Conservation (phyloP, 2,113 vertebrate genomes). For the Ceratotherium simum region DNA sequence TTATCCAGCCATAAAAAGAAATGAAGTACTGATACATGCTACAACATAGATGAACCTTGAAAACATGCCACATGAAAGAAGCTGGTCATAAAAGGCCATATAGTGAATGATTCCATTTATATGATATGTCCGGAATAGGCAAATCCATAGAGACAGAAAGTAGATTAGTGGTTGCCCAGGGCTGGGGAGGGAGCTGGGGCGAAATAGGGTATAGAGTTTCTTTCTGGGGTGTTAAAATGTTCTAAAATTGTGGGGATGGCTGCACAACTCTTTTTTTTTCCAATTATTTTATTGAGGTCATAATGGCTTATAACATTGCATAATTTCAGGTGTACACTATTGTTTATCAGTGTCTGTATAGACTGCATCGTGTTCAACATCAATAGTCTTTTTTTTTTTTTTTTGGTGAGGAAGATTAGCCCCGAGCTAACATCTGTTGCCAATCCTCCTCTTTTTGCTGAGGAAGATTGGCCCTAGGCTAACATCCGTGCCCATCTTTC, state of each 20-base stretch:
- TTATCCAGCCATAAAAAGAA: background rate
- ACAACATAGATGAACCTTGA: background rate
- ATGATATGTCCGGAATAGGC: background rate
- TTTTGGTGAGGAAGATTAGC: no score
- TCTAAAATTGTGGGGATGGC: conserved; percentile 12
- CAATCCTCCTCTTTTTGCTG: no score
- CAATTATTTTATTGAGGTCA: no score
- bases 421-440: no score
- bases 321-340: no score
- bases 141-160: conserved; percentile 22
- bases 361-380: no score
- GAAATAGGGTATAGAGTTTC: conserved; percentile 8
- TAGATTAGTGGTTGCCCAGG: background rate
- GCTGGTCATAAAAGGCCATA: background rate
- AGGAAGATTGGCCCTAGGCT: no score
- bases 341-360: no score
- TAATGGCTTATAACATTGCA: no score
- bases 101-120: background rate
- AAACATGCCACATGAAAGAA: conserved; percentile 9
- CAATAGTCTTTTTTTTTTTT: no score
- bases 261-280: background rate
- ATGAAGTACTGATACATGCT: background rate
- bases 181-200: background rate
- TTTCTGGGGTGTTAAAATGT: conserved; percentile 19
- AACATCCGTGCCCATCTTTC: no score